These are phyloP conservation scores for Caenorhabditis sp. DNA, from an alignment of 2,888 invertebrate genomes.

Conservation along the genomic window DNA sequence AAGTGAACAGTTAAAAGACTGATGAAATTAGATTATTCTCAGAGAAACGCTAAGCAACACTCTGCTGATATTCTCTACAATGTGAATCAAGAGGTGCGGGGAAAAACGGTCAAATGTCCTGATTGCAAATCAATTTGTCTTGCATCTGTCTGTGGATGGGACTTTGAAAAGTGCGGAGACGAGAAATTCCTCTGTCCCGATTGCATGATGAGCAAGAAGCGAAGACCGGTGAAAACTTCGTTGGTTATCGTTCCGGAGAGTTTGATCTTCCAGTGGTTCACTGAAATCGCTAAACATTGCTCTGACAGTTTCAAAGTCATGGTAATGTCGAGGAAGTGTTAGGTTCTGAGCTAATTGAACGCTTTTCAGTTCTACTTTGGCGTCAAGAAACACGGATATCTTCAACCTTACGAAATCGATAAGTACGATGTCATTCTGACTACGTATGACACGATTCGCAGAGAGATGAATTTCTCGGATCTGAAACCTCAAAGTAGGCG, in stretches of 20 bases:
- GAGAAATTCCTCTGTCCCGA: conserved; percentile 41
- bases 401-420: conserved; percentile 85
- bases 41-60: conserved; percentile 21
- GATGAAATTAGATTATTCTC: background rate
- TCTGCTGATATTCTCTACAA: background rate
- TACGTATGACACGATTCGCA: conserved; percentile 87
- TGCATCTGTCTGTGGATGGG: conserved; percentile 30
- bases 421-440: conserved; percentile 89
- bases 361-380: conserved; percentile 72
- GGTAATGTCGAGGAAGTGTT: conserved; percentile 30
- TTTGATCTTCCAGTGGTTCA: conserved; percentile 88
- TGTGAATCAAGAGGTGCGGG: background rate
- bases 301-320: conserved; percentile 73
- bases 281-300: conserved; percentile 85
- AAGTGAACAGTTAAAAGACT: background rate
- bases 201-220: conserved; percentile 7
- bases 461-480: conserved; percentile 87
- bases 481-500: conserved; percentile 1
- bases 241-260: conserved; percentile 88
- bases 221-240: conserved; percentile 84
- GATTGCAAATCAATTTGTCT: background rate
- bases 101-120: conserved; percentile 5
- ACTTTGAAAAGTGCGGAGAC: background rate
- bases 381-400: conserved; percentile 67
- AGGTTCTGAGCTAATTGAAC: background rate